A percentile compares a stretch with the other conserved stretches of the same genome.
Conservation (phyloP, 2,113 vertebrate species). For the Scartelaos histophorus region DNA sequence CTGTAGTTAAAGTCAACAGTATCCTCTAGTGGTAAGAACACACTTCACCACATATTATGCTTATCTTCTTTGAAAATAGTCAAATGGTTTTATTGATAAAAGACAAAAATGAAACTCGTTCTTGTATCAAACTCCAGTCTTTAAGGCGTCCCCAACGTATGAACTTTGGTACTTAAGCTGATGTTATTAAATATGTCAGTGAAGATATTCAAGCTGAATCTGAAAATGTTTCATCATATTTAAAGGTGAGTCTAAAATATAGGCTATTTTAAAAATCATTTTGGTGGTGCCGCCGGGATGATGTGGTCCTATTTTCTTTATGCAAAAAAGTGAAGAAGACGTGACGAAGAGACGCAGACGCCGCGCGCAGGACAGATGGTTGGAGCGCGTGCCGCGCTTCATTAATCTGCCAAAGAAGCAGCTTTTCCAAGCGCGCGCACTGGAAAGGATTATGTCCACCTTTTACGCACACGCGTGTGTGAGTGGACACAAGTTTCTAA, state of each 20-base stretch:
- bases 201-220: not conserved
- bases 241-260: no score
- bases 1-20: conserved; percentile 62
- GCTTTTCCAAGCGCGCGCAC: conserved; percentile 52
- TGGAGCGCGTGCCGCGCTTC: conserved; percentile 40
- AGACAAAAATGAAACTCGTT: not conserved
- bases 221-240: not conserved
- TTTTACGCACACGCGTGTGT: not conserved
- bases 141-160: no score
- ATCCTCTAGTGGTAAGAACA: conserved; percentile 68
- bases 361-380: conserved; percentile 64
- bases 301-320: not conserved
- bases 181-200: no score
- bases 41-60: not conserved
- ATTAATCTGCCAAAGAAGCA: conserved; percentile 63
- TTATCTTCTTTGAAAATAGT: not conserved
- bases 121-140: not conserved
- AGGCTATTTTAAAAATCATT: not conserved
- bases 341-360: conserved; percentile 17
- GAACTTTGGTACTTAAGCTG: no score
- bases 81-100: not conserved
- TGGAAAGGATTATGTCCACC: conserved; percentile 54
- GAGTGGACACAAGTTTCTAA: conserved; percentile 4
- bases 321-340: not conserved
- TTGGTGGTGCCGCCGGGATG: not conserved